Conservation (phyloP, 2,113 vertebrate species). For the Ariopsis seemanni region DNA sequence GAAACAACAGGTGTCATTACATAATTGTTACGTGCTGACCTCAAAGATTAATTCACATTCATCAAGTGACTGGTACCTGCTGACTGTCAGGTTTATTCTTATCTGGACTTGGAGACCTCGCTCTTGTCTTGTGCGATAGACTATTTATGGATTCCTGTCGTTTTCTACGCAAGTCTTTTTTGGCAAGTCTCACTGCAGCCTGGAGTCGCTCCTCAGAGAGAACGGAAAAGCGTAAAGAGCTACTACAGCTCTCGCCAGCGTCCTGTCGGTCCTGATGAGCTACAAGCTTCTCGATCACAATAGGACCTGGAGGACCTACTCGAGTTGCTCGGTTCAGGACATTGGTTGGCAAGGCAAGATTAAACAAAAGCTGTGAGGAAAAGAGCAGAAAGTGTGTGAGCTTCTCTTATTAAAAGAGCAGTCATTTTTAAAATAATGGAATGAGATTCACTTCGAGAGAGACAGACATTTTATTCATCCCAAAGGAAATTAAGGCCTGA, state of each 20-base stretch:
- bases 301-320: slow-evolving; percentile 75
- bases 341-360: slow-evolving; percentile 70
- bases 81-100: slow-evolving; percentile 51
- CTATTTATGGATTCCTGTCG: slow-evolving; percentile 63
- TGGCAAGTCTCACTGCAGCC: slow-evolving; percentile 82
- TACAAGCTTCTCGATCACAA: slow-evolving; percentile 86
- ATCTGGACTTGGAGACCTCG: slow-evolving; percentile 24
- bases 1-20: background rate
- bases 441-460: background rate
- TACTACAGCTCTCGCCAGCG: slow-evolving; percentile 56
- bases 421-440: background rate
- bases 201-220: slow-evolving; percentile 87
- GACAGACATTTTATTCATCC: too few relatives aligned
- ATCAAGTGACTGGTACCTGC: slow-evolving; percentile 34
- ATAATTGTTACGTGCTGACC: background rate
- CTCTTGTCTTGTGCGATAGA: slow-evolving; percentile 34
- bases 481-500: too few relatives aligned
- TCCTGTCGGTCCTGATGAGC: slow-evolving; percentile 41
- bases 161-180: slow-evolving; percentile 80
- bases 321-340: slow-evolving; percentile 75
- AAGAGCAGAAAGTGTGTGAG: background rate
- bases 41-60: background rate
- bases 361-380: slow-evolving; percentile 82
- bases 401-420: background rate
- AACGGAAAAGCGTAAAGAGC: slow-evolving; percentile 78